Percentiles rank a stretch among this genome's conserved stretches.
These are phyloP conservation scores for Anguilla megastoma DNA, from an alignment of 2,797 vertebrate species.

Conservation along the genomic window DNA sequence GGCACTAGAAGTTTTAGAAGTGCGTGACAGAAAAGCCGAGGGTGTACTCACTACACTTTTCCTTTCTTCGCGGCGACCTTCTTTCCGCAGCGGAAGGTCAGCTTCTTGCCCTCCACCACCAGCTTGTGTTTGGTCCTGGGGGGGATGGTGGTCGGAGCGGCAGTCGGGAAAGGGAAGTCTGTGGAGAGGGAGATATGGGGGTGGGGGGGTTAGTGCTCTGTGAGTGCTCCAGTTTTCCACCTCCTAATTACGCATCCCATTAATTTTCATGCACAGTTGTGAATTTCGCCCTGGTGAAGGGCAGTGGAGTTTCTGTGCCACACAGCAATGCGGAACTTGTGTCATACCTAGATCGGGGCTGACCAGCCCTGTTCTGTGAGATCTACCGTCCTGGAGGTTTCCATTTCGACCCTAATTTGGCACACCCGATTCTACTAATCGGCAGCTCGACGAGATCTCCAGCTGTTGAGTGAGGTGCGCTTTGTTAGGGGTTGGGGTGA, in stretches of 20 bases:
- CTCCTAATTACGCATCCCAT: neutral
- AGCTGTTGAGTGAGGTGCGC: neutral
- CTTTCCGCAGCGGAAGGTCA: conserved; percentile 94
- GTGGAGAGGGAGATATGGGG: conserved; percentile 16
- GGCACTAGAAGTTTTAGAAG: too few species aligned
- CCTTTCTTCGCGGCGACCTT: conserved; percentile 94
- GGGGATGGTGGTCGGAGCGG: conserved; percentile 78
- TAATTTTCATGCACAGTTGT: neutral
- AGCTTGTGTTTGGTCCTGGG: conserved; percentile 88
- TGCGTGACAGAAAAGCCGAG: too few species aligned
- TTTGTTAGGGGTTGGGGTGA: neutral
- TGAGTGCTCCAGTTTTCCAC: neutral
- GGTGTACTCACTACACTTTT: conserved; percentile 90
- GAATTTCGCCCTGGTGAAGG: neutral
- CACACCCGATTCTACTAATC: too few species aligned
- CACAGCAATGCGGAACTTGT: neutral
- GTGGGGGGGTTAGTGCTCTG: neutral
- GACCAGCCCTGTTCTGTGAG: neutral
- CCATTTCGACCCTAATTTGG: neutral
- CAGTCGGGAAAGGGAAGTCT: conserved; percentile 93
- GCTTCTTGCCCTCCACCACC: conserved; percentile 87
- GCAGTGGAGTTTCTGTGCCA: neutral
- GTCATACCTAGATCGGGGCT: neutral
- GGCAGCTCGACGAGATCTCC: neutral
- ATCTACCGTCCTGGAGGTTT: neutral